Conservation (phyloP, 2,888 invertebrate genomes). For the Limnephilus auricula region DNA sequence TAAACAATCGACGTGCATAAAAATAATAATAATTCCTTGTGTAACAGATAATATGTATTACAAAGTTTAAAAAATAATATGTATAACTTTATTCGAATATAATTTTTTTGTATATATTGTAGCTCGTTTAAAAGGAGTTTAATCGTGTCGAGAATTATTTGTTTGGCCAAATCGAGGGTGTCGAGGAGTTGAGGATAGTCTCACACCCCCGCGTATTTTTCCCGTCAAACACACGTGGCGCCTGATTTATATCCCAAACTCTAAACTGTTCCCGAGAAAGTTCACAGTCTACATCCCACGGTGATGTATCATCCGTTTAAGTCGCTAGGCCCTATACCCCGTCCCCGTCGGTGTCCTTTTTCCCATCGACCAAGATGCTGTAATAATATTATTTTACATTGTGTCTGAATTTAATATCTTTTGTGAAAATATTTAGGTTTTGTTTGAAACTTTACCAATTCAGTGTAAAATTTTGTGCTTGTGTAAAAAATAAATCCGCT, state of each 20-base stretch:
- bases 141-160: background rate
- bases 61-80: background rate
- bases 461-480: background rate
- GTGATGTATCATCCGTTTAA: constrained; percentile 50
- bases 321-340: background rate
- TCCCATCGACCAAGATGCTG: background rate
- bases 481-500: background rate
- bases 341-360: background rate
- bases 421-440: background rate
- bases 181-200: background rate
- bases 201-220: constrained; percentile 50
- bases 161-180: constrained; percentile 29
- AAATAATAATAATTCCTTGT: background rate
- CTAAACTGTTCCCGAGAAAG: constrained; percentile 46
- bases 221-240: constrained; percentile 65
- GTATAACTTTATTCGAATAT: background rate
- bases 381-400: constrained; percentile 19
- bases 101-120: background rate
- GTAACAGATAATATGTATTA: background rate
- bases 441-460: background rate
- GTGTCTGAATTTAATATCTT: background rate
- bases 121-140: background rate
- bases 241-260: constrained; percentile 64
- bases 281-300: background rate
- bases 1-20: background rate